These are phyloP conservation scores for Corythaeola cristata DNA, from an alignment of 2,113 vertebrate species.

Conservation along the genomic window DNA sequence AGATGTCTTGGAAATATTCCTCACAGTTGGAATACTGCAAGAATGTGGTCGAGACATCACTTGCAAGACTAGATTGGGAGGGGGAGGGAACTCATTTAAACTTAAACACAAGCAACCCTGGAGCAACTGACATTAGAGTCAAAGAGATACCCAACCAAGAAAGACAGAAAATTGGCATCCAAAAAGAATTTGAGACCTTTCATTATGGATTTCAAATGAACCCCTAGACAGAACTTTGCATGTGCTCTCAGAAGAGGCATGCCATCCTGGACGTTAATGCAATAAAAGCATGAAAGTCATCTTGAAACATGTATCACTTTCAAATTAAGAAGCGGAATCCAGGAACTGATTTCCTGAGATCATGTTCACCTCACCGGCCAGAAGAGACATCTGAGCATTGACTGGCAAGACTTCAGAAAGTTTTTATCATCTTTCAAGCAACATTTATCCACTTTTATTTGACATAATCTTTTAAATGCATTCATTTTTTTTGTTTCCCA, in stretches of 20 bases:
- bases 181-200: slow-evolving; percentile 4
- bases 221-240: background rate
- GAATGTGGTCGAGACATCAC: background rate
- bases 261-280: background rate
- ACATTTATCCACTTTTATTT: slow-evolving; percentile 26
- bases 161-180: background rate
- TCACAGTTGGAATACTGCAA: slow-evolving; percentile 6
- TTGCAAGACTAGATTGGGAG: background rate
- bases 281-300: slow-evolving; percentile 20
- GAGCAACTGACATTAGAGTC: background rate
- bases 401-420: slow-evolving; percentile 35
- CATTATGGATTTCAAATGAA: background rate
- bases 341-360: slow-evolving; percentile 35
- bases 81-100: background rate
- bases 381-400: slow-evolving; percentile 22
- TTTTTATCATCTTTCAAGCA: slow-evolving; percentile 21
- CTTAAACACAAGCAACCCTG: background rate
- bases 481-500: background rate
- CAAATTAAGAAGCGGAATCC: slow-evolving; percentile 39
- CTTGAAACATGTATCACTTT: slow-evolving; percentile 19
- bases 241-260: background rate
- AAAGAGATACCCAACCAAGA: background rate
- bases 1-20: background rate
- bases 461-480: background rate
- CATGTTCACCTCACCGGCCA: slow-evolving; percentile 15